Percentiles rank a stretch among this genome's conserved stretches.
Evolutionary conservation across 2,888 invertebrate genomes (phyloP).

Genomic region (Calliopum simillimum): DNA sequence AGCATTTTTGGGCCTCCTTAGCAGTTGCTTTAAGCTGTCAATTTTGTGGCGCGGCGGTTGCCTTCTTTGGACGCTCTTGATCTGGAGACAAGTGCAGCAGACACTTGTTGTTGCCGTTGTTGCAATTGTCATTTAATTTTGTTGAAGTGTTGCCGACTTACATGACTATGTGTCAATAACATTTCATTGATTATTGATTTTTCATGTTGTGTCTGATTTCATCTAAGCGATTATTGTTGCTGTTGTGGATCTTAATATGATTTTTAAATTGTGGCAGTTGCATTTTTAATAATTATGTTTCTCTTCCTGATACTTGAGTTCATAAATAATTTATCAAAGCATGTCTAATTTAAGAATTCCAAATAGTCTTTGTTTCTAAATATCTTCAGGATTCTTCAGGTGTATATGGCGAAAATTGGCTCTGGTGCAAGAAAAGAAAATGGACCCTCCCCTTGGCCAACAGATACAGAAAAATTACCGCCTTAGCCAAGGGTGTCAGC

Average conservation of each 20-base stretch:
- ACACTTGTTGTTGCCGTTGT: conserved; percentile 53
- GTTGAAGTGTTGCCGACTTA: conserved; percentile 63
- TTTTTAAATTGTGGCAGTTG: neutral
- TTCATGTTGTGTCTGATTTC: neutral
- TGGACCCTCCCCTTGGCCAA: too few relatives aligned
- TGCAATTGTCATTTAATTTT: conserved; percentile 62
- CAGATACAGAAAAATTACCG: too few relatives aligned
- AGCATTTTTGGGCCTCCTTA: conserved; percentile 1
- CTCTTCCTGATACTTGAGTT: conserved; percentile 14
- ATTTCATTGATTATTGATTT: conserved; percentile 52
- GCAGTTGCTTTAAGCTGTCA: conserved; percentile 11
- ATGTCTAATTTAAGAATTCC: neutral
- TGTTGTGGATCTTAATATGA: too few relatives aligned
- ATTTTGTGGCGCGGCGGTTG: conserved; percentile 36
- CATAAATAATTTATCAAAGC: conserved; percentile 12
- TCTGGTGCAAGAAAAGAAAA: too few relatives aligned
- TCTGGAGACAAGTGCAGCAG: conserved; percentile 61
- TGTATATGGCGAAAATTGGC: too few relatives aligned
- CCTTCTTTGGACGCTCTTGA: conserved; percentile 58
- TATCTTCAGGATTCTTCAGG: too few relatives aligned
- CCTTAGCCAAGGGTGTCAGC: too few relatives aligned
- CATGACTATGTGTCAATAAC: conserved; percentile 64
- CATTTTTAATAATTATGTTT: neutral
- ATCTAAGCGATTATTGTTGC: too few relatives aligned
- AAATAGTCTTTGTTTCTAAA: too few relatives aligned